Evolutionary conservation across 1,140 invertebrate genomes (phyloP), one percentile per base, ranked within the genome.

Genomic region (Bradynema listronoti): DNA sequence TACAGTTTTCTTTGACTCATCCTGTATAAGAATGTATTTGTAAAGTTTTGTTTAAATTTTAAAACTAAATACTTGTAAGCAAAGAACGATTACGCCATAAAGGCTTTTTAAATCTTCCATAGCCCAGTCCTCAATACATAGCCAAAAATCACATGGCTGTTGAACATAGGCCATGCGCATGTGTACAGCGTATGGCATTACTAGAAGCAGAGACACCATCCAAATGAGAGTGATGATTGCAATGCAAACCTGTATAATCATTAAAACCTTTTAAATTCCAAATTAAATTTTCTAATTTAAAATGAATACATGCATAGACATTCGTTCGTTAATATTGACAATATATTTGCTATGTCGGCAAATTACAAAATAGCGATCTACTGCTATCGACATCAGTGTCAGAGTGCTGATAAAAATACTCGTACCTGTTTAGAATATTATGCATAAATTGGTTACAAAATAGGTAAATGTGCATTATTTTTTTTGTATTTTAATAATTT

Each of bases 331-430:
- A n/a, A 65, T 83, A 75, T 88, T 88, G 87, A 96, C 93, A 45
- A 90, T 82, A 1, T 88, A 88, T 69, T 87, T 83, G 76, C 94
- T 94, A 0, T 92, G 93, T 75, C 94, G 91, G 19, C 95, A 89
- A 73, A 98, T 97, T 24, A 96, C 91, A 72, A 93, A 87, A 78
- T 90, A 97, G 46, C 93, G 84, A 79, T 97, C 93, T 27, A 96
- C 86, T 1, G 93, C 92, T 65, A 98, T 97, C 22, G 90, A 89
- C 0, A 89, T 95, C 11, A 97, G 83, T 0, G 93, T 97, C 46
- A 96, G 82, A 0, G 91, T 94, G 11, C 90, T 94, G 52, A 97
- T 91, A 80, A 95, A 97, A 5, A 97, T 90, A 70, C 87, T 90
- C 30, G 87, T 87, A 1, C 88, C 88, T 65, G 11, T 39, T 19